Base-by-base conservation (phyloP, 2,888 invertebrate genomes). In the Homarus gammarus region DNA sequence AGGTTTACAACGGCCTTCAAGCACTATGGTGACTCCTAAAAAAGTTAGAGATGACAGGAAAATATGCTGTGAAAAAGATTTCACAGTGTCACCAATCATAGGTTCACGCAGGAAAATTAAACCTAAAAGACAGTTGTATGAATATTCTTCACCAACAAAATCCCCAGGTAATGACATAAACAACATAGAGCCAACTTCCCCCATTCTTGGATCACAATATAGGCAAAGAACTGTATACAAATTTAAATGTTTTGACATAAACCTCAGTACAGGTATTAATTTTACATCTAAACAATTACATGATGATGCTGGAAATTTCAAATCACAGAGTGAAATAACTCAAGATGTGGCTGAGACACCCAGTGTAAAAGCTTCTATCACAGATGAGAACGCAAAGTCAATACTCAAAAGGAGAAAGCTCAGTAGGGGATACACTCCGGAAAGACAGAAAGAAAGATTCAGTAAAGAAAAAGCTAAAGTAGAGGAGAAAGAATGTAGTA, bases 181-280 rank as follows among this genome's bases (percentile, higher is more conserved):
- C n/a, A n/a, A 18, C 22, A 38, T 15, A 40, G 38, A 73, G 27
- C 73, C 36, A 40, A n/a, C 22, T 31, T 77, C 77, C n/a, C 77
- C 77, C 49, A 15, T 77, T 77, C 49, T 77, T 27, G 49, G 77
- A 40, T 77, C 77, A 77, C 77, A 49, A 77, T 49, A 0, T 8
- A 77, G 77, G 27, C 44, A n/a, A 77, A 49, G 31, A 31, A 77
- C 8, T 12, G 44, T 44, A 27, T 40, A 27, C 10, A 40, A 22
- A 18, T 77, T 77, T 10, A 31, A 27, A 40, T 40, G 33, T 12
- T 12, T 72, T 31, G 49, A 77, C 44, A 77, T 5, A 64, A 64
- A 64, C n/a, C 22, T 8, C 22, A 56, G 22, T n/a, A n/a, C n/a
- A n/a, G n/a, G n/a, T 22, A 8, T 2, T 64, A 27, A 49, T 44